Evolutionary conservation across 2,888 invertebrate genomes (phyloP).

Genomic region (Nemurella pictetii): DNA sequence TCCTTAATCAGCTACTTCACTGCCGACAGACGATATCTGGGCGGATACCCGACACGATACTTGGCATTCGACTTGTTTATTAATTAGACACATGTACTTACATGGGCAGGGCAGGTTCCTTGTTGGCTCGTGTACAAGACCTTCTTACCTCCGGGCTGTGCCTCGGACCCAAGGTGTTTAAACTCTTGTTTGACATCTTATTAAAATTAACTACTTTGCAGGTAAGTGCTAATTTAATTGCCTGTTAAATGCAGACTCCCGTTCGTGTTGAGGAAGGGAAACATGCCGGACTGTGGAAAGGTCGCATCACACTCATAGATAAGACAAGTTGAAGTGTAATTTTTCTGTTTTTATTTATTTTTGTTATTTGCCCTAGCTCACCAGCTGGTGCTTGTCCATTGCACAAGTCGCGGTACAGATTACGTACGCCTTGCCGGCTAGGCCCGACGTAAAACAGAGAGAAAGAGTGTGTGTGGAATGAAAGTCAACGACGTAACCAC

Average conservation of each 20-base stretch:
- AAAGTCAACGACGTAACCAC: background rate
- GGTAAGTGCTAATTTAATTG: background rate
- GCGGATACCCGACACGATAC: background rate
- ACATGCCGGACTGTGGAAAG: background rate
- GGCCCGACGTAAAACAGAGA: background rate
- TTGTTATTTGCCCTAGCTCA: background rate
- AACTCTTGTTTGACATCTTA: background rate
- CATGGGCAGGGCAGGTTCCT: background rate
- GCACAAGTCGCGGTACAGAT: background rate
- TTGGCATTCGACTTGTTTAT: background rate
- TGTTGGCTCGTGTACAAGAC: background rate
- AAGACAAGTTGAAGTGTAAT: background rate
- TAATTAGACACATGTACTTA: background rate
- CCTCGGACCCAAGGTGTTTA: background rate
- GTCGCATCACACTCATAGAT: background rate
- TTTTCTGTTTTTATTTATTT: background rate
- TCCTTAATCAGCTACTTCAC: background rate
- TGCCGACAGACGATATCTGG: background rate
- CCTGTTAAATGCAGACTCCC: background rate
- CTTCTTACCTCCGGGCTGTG: background rate
- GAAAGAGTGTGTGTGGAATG: background rate
- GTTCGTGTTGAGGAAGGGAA: background rate
- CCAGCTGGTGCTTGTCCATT: background rate
- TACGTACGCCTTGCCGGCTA: background rate
- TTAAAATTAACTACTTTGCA: background rate